Conservation (phyloP, 92 coral and sea anemone genomes). For the Epizoanthus fatuus region DNA sequence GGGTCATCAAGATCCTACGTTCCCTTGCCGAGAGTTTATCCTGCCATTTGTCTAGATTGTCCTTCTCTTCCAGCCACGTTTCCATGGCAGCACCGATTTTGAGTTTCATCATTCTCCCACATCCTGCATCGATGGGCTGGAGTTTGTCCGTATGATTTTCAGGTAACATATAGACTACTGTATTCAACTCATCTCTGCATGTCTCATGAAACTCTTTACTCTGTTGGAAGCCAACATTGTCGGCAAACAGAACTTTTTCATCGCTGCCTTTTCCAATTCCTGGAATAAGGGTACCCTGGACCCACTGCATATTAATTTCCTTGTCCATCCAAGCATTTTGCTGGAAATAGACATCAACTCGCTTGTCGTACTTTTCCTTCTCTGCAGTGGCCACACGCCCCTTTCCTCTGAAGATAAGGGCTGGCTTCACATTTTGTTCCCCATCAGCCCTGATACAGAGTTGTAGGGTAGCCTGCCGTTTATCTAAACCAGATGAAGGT, state of each 20-base stretch:
- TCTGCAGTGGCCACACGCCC: conserved; percentile 51
- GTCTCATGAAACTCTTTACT: conserved; percentile 55
- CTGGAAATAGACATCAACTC: conserved; percentile 74
- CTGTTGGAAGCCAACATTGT: conserved; percentile 62
- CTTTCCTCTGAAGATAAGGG: conserved; percentile 69
- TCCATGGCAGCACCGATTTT: conserved; percentile 75
- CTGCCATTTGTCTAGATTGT: conserved; percentile 55
- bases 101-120: conserved; percentile 62
- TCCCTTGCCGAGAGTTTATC: no score
- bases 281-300: conserved; percentile 34
- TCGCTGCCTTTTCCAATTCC: conserved; percentile 49
- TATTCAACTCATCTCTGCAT: conserved; percentile 72
- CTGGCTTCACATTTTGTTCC: conserved; percentile 72
- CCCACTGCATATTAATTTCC: conserved; percentile 59
- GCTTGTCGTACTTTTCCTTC: conserved; percentile 45
- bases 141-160: conserved; percentile 73
- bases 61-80: conserved; percentile 65
- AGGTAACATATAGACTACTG: conserved; percentile 65
- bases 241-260: conserved; percentile 64
- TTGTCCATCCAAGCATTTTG: conserved; percentile 69
- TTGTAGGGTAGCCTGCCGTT: no score
- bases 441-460: neutral
- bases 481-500: no score
- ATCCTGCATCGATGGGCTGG: conserved; percentile 76
- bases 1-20: no score